Evolutionary conservation across 2,888 invertebrate genomes (phyloP), one percentile per base, ranked within the genome.

Genomic region (Caenorhabditis auriculariae): DNA sequence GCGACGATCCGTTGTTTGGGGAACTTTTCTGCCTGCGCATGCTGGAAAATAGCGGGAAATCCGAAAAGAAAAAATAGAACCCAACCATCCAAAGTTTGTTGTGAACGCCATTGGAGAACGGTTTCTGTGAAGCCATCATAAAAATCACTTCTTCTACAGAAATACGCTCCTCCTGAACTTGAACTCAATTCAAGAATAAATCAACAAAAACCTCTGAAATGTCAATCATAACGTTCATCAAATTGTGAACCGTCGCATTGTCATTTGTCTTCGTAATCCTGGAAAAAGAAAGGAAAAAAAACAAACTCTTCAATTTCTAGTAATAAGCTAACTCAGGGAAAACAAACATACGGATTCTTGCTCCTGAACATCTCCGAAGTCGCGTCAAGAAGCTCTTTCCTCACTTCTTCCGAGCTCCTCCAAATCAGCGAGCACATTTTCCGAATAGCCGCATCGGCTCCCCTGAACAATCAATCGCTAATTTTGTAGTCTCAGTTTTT

Each of bases 341-440:
- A 32, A 12, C n/a, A 3, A 28, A 15, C 45, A 21, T 43, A 66
- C 70, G 38, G 41, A 32, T 72, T 44, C 41, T 45, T 23, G 52
- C 74, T 74, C 43, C 62, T 59, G 46, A 72, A 68, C 47, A 72
- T 65, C 7, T 62, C 46, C 26, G 51, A 48, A 2, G 66, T 69
- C 4, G 64, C 62, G 4, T 66, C 58, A 12, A 69, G 43, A 9
- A 74, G 41, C 26, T 64, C 60, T 7, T 66, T 60, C 7, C 54
- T 28, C 1, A 69, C 42, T 28, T 66, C 62, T 9, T 60, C 23
- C 28, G 58, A 53, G 32, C 66, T 62, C 23, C 71, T 54, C 72
- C 72, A 74, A 12, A 74, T 65, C 2, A 74, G 51, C 15, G 65
- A 69, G 53, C 60, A 71, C 64, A 62, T 62, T 24, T 53, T 49